Evolutionary conservation across 2,113 vertebrate genomes (phyloP), one percentile per base, ranked within the genome.

Genomic region (Podilymbus podiceps): DNA sequence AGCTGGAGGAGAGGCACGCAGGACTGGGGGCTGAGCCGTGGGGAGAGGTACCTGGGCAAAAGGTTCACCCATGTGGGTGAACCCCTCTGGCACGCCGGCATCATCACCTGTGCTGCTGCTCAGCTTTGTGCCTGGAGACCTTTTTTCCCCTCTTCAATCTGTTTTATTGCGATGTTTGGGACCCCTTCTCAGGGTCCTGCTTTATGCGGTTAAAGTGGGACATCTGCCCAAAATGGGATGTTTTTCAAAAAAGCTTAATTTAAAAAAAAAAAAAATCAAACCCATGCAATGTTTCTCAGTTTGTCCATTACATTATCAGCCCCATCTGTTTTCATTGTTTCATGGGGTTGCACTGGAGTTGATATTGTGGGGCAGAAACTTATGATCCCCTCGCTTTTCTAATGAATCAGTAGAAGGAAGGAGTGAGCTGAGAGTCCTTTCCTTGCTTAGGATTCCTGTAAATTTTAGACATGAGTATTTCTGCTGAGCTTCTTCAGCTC

Each of bases 271-370:
- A 18, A 60, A 46, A 52, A 46, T 25, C 16, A 58, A 69, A 58
- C 14, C 17, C 63, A n/a, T 73, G 38, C 35, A 69, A 25, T 30
- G 8, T 73, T 93, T 91, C 75, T 91, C 93, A 79, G 90, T 95
- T 88, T 77, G 18, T 73, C 27, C 46, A 67, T 79, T 85, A 73
- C 58, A 46, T 94, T 81, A 89, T 42, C 53, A 76, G 7, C 8
- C 53, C 38, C 77, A 73, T 91, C 46, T 93, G 75, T 74, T 94
- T 93, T 67, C 59, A 83, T 10, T 35, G 55, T 89, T 94, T 93
- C n/a, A 22, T 3, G 13, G 21, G 11, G 19, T 42, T 85, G 46
- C 25, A n/a, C 73, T 89, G 63, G 68, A 86, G 67, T 19, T 72
- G 25, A 86, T 74, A 50, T 10, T 14, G 23, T 66, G 35, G 56